Percentiles rank a stretch among this genome's conserved stretches.
phyloP scores from a whole-genome alignment of 2,888 invertebrate genomes.

The Chalcosyrphus nemorum region DNA sequence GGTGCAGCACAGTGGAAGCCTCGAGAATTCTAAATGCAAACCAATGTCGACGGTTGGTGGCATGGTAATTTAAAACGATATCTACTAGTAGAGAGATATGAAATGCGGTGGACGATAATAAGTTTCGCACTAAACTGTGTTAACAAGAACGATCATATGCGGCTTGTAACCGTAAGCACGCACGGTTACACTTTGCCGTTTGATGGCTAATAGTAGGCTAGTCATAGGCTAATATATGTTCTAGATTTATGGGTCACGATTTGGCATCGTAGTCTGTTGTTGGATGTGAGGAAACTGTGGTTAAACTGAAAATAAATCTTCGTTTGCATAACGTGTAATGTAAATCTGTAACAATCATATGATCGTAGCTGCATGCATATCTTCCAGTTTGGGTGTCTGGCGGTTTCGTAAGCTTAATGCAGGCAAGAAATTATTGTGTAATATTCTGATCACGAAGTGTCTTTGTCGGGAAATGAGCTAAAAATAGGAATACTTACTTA shows the following conservation, averaged over 20 bases:
- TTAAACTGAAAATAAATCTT: neutral
- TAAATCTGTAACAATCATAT: neutral
- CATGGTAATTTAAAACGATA: neutral
- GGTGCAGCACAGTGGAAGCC: neutral
- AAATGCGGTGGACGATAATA: slow-evolving; percentile 18
- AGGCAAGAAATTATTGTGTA: neutral
- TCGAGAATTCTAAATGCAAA: slow-evolving; percentile 28
- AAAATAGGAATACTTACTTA: neutral
- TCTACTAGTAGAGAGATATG: neutral
- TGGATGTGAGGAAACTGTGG: neutral
- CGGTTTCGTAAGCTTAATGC: neutral
- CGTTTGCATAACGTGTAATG: neutral
- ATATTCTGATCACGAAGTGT: slow-evolving; percentile 17
- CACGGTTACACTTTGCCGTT: slow-evolving; percentile 18
- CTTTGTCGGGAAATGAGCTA: neutral
- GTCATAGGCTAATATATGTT: neutral
- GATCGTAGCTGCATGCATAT: neutral
- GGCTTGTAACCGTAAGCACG: slow-evolving; percentile 1
- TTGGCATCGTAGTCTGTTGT: slow-evolving; percentile 19
- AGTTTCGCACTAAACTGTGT: slow-evolving; percentile 24
- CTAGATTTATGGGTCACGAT: slow-evolving; percentile 56
- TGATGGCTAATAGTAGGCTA: neutral
- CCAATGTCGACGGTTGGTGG: neutral
- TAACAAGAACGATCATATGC: slow-evolving; percentile 37
- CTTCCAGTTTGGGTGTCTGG: neutral